phyloP scores from a whole-genome alignment of 2,797 vertebrate species.

The Dryobates pubescens region DNA sequence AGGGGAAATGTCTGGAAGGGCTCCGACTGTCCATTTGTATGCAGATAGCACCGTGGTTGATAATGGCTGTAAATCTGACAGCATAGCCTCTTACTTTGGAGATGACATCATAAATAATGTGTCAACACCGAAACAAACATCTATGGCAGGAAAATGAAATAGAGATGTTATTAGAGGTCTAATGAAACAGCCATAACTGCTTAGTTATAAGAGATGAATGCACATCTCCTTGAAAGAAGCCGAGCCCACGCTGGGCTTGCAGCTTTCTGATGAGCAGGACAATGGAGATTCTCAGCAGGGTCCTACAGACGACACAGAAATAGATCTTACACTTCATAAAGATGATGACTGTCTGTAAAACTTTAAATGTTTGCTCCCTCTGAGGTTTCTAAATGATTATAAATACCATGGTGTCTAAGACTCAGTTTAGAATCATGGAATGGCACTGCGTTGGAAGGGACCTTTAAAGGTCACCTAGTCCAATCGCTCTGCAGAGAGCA shows the following conservation, averaged over 20 bases:
- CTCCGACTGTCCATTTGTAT: slow-evolving; percentile 27
- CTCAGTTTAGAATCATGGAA: background rate
- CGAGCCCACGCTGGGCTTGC: slow-evolving; percentile 47
- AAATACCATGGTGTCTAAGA: slow-evolving; percentile 8
- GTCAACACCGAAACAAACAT: slow-evolving; percentile 45
- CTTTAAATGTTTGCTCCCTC: slow-evolving; percentile 14
- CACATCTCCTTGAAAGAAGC: background rate
- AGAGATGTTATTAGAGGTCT: slow-evolving; percentile 48
- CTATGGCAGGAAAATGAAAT: slow-evolving; percentile 54
- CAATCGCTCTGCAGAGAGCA: too few relatives aligned
- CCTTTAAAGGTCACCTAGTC: too few relatives aligned
- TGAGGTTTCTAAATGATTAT: slow-evolving; percentile 21
- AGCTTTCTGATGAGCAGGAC: slow-evolving; percentile 22
- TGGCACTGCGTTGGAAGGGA: too few relatives aligned
- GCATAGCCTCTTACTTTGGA: slow-evolving; percentile 29
- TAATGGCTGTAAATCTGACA: slow-evolving; percentile 51
- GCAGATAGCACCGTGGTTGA: slow-evolving; percentile 48
- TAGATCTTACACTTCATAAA: slow-evolving; percentile 43
- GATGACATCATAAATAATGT: slow-evolving; percentile 41
- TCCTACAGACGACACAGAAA: slow-evolving; percentile 11
- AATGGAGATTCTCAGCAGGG: slow-evolving; percentile 52
- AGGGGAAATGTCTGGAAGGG: slow-evolving; percentile 14
- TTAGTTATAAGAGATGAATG: slow-evolving; percentile 27
- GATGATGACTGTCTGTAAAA: slow-evolving; percentile 33
- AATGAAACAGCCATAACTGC: slow-evolving; percentile 37